These are phyloP conservation scores for Mastacembelus armatus DNA, from an alignment of 2,797 vertebrate species.

Conservation along the genomic window DNA sequence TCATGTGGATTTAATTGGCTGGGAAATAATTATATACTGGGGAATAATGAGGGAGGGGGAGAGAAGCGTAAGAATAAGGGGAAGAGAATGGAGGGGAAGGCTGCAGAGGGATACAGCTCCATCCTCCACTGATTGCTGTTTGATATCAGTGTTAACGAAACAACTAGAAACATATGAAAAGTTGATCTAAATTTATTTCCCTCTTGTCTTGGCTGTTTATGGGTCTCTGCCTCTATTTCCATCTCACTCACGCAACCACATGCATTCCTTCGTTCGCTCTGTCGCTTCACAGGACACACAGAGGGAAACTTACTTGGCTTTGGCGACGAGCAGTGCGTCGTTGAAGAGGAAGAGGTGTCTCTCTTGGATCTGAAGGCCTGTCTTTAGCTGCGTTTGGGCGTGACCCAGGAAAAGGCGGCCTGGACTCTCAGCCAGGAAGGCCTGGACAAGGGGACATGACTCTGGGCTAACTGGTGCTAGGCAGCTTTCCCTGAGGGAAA, in stretches of 20 bases:
- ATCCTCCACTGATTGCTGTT: not conserved
- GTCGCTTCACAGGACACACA: conserved; percentile 13
- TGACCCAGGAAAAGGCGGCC: conserved; percentile 88
- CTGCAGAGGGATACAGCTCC: conserved; percentile 4
- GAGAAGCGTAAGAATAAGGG: conserved; percentile 4
- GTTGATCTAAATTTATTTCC: conserved; percentile 15
- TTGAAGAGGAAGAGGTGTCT: conserved; percentile 94
- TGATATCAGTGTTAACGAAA: conserved; percentile 14
- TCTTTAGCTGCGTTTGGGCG: conserved; percentile 89
- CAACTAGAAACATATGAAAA: conserved; percentile 16
- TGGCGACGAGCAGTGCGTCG: conserved; percentile 91
- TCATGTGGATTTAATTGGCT: conserved; percentile 80
- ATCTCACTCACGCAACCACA: conserved; percentile 11
- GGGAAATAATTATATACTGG: conserved; percentile 78
- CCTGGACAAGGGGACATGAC: conserved; percentile 89
- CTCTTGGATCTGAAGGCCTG: conserved; percentile 93
- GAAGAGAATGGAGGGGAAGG: conserved; percentile 3
- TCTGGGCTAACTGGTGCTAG: conserved; percentile 88
- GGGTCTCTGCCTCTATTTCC: conserved; percentile 22
- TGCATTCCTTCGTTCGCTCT: conserved; percentile 3
- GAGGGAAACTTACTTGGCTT: conserved; percentile 90
- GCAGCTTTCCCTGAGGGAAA: conserved; percentile 87
- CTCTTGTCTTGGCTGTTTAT: conserved; percentile 27
- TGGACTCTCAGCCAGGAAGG: conserved; percentile 84
- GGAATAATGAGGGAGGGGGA: conserved; percentile 31